These are phyloP conservation scores for Phoenicopterus ruber DNA, from an alignment of 2,113 vertebrate species.

Conservation along the genomic window DNA sequence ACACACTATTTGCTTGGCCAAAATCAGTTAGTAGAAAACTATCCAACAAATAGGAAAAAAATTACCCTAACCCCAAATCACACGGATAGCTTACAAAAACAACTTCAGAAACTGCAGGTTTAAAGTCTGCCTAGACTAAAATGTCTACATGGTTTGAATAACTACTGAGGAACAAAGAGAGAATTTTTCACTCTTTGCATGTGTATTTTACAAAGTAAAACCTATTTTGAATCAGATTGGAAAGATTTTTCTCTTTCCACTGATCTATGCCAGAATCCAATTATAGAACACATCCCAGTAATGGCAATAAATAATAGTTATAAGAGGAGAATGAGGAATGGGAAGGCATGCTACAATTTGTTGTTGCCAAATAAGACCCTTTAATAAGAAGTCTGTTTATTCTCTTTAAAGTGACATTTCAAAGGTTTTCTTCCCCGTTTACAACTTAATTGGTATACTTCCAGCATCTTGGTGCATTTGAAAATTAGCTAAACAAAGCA, in stretches of 20 bases:
- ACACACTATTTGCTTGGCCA: background rate
- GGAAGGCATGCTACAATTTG: background rate
- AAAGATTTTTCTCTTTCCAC: constrained; percentile 60
- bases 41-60: background rate
- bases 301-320: constrained; percentile 46
- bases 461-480: background rate
- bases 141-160: background rate
- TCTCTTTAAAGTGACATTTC: constrained; percentile 20
- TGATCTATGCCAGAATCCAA: constrained; percentile 32
- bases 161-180: background rate
- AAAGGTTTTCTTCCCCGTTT: background rate
- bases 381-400: background rate
- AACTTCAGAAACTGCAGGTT: background rate
- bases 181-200: background rate
- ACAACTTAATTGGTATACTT: background rate
- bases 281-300: constrained; percentile 51
- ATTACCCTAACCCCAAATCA: background rate
- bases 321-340: background rate
- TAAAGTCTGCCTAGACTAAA: background rate
- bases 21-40: background rate
- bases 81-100: background rate
- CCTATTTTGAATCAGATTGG: constrained; percentile 28
- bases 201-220: constrained; percentile 26
- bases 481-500: background rate
- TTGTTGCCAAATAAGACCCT: constrained; percentile 33